A percentile compares a stretch with the other conserved stretches of the same genome.
phyloP scores from a whole-genome alignment of 1,140 invertebrate species.

The Nephila pilipes region DNA sequence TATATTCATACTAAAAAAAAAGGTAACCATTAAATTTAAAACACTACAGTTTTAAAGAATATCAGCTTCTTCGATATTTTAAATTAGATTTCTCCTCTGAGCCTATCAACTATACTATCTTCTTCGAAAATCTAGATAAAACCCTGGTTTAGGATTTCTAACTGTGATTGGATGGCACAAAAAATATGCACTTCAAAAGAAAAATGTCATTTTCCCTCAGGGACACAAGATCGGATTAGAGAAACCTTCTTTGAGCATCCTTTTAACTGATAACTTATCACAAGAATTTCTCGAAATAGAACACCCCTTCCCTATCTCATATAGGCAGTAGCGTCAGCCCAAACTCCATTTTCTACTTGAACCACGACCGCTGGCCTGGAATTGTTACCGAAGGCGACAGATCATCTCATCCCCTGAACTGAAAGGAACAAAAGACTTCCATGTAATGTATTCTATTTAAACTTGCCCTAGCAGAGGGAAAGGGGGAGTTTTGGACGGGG shows the following conservation, averaged over 20 bases:
- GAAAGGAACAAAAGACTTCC: conserved; percentile 41
- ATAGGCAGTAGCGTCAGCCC: not conserved
- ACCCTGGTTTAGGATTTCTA: not conserved
- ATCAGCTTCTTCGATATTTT: too few species aligned
- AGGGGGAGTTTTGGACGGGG: not conserved
- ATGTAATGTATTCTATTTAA: conserved; percentile 49
- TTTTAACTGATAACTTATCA: conserved; percentile 13
- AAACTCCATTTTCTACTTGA: conserved; percentile 44
- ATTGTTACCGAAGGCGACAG: conserved; percentile 4
- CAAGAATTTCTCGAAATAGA: not conserved
- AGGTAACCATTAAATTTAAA: too few species aligned
- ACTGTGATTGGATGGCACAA: not conserved
- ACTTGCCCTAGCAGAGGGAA: not conserved
- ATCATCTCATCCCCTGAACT: not conserved
- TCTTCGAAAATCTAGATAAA: not conserved
- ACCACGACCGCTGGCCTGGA: not conserved
- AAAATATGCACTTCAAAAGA: not conserved
- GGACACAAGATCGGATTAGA: not conserved
- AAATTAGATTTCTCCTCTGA: too few species aligned
- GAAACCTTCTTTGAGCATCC: not conserved
- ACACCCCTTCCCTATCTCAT: not conserved
- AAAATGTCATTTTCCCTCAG: not conserved
- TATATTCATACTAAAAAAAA: too few species aligned
- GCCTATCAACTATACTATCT: too few species aligned
- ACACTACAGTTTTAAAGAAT: too few species aligned